phyloP scores from a whole-genome alignment of 2,888 invertebrate genomes.

The Nemoura dubitans region DNA sequence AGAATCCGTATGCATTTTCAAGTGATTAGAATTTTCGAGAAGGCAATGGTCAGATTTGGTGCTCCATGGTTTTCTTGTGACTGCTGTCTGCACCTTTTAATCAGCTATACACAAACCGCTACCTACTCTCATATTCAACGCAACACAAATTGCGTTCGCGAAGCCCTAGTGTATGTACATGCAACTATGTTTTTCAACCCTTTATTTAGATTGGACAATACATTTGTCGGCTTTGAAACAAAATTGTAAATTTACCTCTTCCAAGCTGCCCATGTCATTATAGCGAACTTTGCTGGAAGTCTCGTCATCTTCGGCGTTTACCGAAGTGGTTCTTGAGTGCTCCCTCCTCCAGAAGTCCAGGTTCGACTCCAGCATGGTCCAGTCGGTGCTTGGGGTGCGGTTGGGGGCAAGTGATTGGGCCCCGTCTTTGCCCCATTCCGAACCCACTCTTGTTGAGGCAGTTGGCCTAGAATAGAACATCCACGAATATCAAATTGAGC shows the following conservation, averaged over 20 bases:
- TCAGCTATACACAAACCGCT: no score
- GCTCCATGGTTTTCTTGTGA: no score
- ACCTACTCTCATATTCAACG: no score
- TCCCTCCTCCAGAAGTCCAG: conserved; percentile 51
- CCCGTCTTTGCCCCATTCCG: conserved; percentile 42
- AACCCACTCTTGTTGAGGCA: background rate
- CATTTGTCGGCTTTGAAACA: no score
- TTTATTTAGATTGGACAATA: no score
- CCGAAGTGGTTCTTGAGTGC: conserved; percentile 43
- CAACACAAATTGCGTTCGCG: no score
- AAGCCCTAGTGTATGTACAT: no score
- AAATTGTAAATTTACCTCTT: conserved; percentile 58
- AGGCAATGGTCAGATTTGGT: no score
- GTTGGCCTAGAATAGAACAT: background rate
- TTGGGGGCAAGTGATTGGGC: conserved; percentile 43
- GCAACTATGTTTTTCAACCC: no score
- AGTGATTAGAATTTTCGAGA: no score
- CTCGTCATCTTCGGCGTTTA: conserved; percentile 53
- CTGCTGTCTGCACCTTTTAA: no score
- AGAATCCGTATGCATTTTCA: no score
- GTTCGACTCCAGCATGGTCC: conserved; percentile 52
- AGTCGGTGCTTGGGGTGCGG: conserved; percentile 52
- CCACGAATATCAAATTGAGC: background rate
- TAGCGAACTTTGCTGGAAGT: conserved; percentile 58
- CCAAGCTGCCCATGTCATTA: conserved; percentile 63